These are phyloP conservation scores for Odontomachus brunneus DNA, from an alignment of 1,140 invertebrate genomes.

Conservation along the genomic window DNA sequence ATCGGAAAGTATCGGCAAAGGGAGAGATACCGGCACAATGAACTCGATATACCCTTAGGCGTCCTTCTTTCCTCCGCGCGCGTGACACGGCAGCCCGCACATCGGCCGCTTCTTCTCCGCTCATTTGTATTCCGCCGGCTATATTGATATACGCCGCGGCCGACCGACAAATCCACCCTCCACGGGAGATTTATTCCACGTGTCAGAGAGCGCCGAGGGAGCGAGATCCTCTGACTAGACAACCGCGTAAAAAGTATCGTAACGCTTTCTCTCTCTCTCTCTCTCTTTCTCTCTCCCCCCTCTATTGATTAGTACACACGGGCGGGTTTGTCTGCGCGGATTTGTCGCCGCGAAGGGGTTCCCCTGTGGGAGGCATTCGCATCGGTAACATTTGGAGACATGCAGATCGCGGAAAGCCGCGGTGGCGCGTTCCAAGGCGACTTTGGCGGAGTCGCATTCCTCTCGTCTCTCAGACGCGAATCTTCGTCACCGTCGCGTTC, in stretches of 20 bases:
- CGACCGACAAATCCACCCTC: conserved; percentile 41
- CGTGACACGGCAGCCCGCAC: not conserved
- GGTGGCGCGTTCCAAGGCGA: conserved; percentile 8
- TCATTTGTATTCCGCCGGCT: conserved; percentile 51
- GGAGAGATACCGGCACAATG: conserved; percentile 29
- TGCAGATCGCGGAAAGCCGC: not conserved
- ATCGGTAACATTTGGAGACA: too few relatives aligned
- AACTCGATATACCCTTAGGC: conserved; percentile 38
- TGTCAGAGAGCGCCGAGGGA: conserved; percentile 24
- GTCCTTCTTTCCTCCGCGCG: not conserved
- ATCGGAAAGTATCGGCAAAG: conserved; percentile 33
- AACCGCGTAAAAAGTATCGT: not conserved
- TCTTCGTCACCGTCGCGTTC: conserved; percentile 10
- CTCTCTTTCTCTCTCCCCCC: too few relatives aligned
- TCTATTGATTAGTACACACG: too few relatives aligned
- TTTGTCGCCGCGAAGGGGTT: too few relatives aligned
- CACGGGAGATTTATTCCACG: conserved; percentile 32
- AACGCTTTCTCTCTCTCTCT: not conserved
- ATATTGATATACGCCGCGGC: conserved; percentile 45
- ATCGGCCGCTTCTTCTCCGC: conserved; percentile 20
- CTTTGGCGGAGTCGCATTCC: conserved; percentile 22
- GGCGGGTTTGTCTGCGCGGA: too few relatives aligned
- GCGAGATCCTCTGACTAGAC: not conserved
- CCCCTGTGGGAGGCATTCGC: too few relatives aligned
- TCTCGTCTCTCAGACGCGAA: conserved; percentile 18